Evolutionary conservation across 92 coral and sea anemone species (phyloP).

Genomic region (Actinernus sp.): DNA sequence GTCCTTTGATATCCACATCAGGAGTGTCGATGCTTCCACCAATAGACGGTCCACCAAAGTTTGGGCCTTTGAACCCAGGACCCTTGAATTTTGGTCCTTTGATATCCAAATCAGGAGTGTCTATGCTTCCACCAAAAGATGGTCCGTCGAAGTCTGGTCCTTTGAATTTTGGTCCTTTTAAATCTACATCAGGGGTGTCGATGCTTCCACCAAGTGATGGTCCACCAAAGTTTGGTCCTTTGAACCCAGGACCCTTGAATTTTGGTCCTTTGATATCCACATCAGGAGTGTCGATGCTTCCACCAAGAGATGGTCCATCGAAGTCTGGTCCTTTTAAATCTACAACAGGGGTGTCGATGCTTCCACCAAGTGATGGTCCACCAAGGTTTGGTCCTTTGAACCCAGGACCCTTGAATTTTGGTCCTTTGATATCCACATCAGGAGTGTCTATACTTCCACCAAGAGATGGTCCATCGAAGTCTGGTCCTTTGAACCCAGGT

Average conservation of each 20-base stretch:
- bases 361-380: slow-evolving; percentile 19
- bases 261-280: neutral
- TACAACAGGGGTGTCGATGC: slow-evolving; percentile 12
- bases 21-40: neutral
- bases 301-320: slow-evolving; percentile 1
- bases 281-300: slow-evolving; percentile 17
- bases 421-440: slow-evolving; percentile 11
- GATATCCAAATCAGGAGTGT: neutral
- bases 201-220: slow-evolving; percentile 13
- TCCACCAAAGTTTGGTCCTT: slow-evolving; percentile 1
- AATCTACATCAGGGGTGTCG: slow-evolving; percentile 5
- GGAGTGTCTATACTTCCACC: slow-evolving; percentile 18
- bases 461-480: slow-evolving; percentile 24
- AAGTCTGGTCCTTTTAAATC: slow-evolving; percentile 22
- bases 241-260: neutral
- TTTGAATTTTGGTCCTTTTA: slow-evolving; percentile 10
- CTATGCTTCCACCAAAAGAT: neutral
- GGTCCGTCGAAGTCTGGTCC: neutral
- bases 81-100: neutral
- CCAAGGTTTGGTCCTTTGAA: slow-evolving; percentile 27
- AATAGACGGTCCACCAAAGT: slow-evolving; percentile 3
- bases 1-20: slow-evolving; percentile 10
- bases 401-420: slow-evolving; percentile 24
- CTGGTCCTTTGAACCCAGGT: slow-evolving; percentile 15
- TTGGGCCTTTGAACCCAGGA: neutral